phyloP scores from a whole-genome alignment of 2,113 vertebrate genomes.

The Brachionichthys hirsutus region DNA sequence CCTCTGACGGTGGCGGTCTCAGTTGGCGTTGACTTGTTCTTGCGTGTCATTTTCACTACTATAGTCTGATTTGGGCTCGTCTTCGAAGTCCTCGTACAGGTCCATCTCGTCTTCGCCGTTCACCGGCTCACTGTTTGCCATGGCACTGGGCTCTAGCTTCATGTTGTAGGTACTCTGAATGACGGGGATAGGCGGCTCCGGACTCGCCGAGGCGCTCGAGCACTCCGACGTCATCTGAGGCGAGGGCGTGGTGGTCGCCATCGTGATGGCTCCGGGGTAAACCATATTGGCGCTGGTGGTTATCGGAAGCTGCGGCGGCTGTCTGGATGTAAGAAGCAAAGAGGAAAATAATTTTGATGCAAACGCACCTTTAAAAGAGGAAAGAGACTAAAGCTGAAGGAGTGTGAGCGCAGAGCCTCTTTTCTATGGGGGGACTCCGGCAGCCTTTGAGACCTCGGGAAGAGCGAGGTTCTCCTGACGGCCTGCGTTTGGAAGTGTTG shows the following conservation, averaged over 20 bases:
- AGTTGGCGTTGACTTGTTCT: slow-evolving; percentile 95
- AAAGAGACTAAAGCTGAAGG: slow-evolving; percentile 11
- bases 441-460: slow-evolving; percentile 63
- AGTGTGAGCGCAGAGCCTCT: neutral
- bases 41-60: slow-evolving; percentile 97
- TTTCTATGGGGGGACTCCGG: slow-evolving; percentile 41
- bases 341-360: slow-evolving; percentile 9
- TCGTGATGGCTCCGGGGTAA: slow-evolving; percentile 95
- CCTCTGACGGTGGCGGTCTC: slow-evolving; percentile 57
- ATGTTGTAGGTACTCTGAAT: slow-evolving; percentile 98
- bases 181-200: slow-evolving; percentile 95
- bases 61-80: slow-evolving; percentile 99
- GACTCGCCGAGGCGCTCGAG: slow-evolving; percentile 96
- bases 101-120: slow-evolving; percentile 97
- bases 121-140: slow-evolving; percentile 84
- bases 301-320: slow-evolving; percentile 98
- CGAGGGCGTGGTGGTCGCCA: slow-evolving; percentile 94
- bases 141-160: slow-evolving; percentile 88
- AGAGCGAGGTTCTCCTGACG: slow-evolving; percentile 62
- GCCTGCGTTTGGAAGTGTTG: slow-evolving; percentile 62
- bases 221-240: slow-evolving; percentile 99
- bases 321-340: slow-evolving; percentile 78
- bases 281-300: slow-evolving; percentile 93
- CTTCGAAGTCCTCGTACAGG: slow-evolving; percentile 98
- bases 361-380: neutral